These are phyloP conservation scores for Gryllus longicercus DNA, from an alignment of 2,888 invertebrate species.

Conservation along the genomic window DNA sequence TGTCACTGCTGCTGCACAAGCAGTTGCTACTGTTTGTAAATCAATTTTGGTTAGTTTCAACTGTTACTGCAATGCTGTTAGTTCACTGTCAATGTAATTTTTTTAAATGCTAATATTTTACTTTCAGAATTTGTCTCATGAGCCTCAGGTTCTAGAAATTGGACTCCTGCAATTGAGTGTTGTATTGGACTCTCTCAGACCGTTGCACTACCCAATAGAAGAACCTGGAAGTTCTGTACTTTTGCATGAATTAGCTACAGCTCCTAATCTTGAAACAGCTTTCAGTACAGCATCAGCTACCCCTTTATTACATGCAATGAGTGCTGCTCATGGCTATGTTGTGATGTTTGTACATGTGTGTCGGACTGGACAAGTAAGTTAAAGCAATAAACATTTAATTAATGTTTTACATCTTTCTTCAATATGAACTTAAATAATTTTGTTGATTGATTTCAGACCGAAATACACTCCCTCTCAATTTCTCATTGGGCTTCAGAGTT, in stretches of 20 bases:
- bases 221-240: constrained; percentile 71
- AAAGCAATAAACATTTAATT: neutral
- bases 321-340: constrained; percentile 79
- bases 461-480: constrained; percentile 65
- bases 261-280: constrained; percentile 65
- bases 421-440: constrained; percentile 23
- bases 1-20: constrained; percentile 73
- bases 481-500: constrained; percentile 76
- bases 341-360: constrained; percentile 81
- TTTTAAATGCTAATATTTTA: neutral
- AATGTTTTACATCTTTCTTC: neutral
- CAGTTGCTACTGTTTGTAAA: constrained; percentile 73
- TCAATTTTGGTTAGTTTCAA: constrained; percentile 60
- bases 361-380: constrained; percentile 64
- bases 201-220: constrained; percentile 60
- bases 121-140: constrained; percentile 67
- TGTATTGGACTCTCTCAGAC: constrained; percentile 63
- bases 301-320: constrained; percentile 73
- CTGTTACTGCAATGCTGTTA: too few relatives aligned
- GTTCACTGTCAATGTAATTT: too few relatives aligned
- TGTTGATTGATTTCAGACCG: constrained; percentile 46
- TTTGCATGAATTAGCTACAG: constrained; percentile 68
- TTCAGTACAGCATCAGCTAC: constrained; percentile 68
- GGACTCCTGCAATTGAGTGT: constrained; percentile 66
- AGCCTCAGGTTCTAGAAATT: constrained; percentile 68